Evolutionary conservation across 1,140 invertebrate species (phyloP).

Genomic region (Pseudomyrmex concolor): DNA sequence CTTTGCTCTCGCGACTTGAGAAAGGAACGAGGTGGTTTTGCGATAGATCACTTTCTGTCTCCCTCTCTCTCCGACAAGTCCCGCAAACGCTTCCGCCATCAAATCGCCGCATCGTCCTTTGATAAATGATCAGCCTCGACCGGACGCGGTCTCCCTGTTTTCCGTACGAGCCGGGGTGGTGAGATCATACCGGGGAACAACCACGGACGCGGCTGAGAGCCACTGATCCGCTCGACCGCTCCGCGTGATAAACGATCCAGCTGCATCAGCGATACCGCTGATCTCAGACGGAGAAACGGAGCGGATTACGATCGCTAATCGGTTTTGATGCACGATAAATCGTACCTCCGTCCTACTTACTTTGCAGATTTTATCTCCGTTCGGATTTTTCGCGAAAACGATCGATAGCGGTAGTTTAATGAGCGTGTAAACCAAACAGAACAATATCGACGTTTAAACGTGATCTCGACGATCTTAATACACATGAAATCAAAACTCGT

Average conservation of each 20-base stretch:
- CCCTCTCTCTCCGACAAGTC: slow-evolving; percentile 34
- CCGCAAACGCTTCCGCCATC: slow-evolving; percentile 63
- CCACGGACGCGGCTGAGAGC: slow-evolving; percentile 47
- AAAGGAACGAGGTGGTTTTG: slow-evolving; percentile 43
- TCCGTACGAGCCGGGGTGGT: slow-evolving; percentile 1
- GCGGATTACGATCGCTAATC: slow-evolving; percentile 70
- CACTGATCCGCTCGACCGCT: slow-evolving; percentile 66
- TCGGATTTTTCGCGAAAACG: slow-evolving; percentile 37
- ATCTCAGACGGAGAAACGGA: slow-evolving; percentile 69
- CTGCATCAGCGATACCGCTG: slow-evolving; percentile 61
- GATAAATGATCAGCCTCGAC: slow-evolving; percentile 67
- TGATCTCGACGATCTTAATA: slow-evolving; percentile 1
- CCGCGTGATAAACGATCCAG: slow-evolving; percentile 70
- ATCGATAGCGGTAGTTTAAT: slow-evolving; percentile 30
- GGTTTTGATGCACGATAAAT: slow-evolving; percentile 69
- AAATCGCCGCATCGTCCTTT: slow-evolving; percentile 53
- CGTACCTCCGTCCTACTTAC: slow-evolving; percentile 56
- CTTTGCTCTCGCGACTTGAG: neutral
- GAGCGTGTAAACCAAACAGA: slow-evolving; percentile 29
- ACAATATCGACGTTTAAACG: slow-evolving; percentile 12
- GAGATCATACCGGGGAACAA: slow-evolving; percentile 22
- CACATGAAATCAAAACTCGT: neutral
- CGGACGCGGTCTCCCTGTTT: slow-evolving; percentile 18
- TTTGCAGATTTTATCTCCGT: slow-evolving; percentile 51
- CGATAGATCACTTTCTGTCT: slow-evolving; percentile 43